Evolutionary conservation across 2,888 invertebrate species (phyloP).

Genomic region (Merodon equestris): DNA sequence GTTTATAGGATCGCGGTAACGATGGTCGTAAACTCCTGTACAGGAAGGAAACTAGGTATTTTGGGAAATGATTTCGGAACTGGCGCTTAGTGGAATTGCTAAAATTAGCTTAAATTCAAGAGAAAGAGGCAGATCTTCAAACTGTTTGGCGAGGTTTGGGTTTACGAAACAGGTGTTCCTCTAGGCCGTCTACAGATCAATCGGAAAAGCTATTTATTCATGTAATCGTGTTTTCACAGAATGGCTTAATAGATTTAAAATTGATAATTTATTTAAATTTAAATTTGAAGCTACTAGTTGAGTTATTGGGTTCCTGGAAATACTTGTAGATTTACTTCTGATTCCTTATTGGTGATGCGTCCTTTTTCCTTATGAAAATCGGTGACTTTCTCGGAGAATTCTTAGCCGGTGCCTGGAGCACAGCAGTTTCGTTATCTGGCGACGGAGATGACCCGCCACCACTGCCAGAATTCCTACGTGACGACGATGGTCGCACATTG

Average conservation of each 20-base stretch:
- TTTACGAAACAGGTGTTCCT: too few relatives aligned
- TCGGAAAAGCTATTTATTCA: not conserved
- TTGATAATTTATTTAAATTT: slow-evolving; percentile 11
- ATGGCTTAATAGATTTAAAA: slow-evolving; percentile 11
- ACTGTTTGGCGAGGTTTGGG: too few relatives aligned
- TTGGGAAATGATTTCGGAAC: too few relatives aligned
- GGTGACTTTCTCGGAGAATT: slow-evolving; percentile 81
- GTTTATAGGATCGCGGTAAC: too few relatives aligned
- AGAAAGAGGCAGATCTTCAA: too few relatives aligned
- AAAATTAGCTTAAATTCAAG: too few relatives aligned
- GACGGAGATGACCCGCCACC: slow-evolving; percentile 86
- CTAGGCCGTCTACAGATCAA: too few relatives aligned
- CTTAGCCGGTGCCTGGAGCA: slow-evolving; percentile 76
- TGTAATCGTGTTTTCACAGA: slow-evolving; percentile 25
- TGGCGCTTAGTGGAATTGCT: too few relatives aligned
- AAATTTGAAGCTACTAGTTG: not conserved
- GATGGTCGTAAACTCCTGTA: too few relatives aligned
- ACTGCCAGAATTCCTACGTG: slow-evolving; percentile 82
- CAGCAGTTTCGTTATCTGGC: slow-evolving; percentile 75
- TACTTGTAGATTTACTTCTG: slow-evolving; percentile 64
- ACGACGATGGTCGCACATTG: slow-evolving; percentile 86
- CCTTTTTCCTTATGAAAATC: slow-evolving; percentile 76
- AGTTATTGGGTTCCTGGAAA: not conserved
- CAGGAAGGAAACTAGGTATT: too few relatives aligned
- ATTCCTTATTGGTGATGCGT: slow-evolving; percentile 73